Percentiles rank a stretch among this genome's conserved stretches.
Evolutionary conservation across 2,797 vertebrate species (phyloP).

Genomic region (Zonotrichia albicollis): DNA sequence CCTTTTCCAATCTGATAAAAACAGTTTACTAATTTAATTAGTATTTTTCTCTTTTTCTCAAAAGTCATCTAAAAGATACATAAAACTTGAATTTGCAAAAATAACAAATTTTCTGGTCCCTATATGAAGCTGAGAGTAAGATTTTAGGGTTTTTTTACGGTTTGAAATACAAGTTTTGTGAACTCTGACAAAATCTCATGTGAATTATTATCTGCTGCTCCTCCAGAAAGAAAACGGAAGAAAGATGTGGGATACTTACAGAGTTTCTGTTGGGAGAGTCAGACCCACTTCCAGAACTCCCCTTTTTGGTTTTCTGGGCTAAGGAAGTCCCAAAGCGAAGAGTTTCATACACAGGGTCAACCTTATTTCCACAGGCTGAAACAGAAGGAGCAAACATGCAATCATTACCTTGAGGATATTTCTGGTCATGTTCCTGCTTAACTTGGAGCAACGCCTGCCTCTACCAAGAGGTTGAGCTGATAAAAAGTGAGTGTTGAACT

Average conservation of each 20-base stretch:
- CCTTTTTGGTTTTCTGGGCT: constrained; percentile 93
- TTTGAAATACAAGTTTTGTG: neutral
- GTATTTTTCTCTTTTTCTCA: neutral
- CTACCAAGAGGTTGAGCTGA: neutral
- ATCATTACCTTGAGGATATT: neutral
- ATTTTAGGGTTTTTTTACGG: neutral
- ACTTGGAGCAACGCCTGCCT: neutral
- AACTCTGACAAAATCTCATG: neutral
- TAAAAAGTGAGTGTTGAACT: neutral
- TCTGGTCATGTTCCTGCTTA: neutral
- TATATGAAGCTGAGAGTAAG: neutral
- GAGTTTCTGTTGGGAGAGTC: constrained; percentile 92
- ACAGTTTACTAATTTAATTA: neutral
- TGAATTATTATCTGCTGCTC: neutral
- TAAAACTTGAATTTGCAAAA: neutral
- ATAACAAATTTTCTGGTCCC: neutral
- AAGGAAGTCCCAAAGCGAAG: constrained; percentile 96
- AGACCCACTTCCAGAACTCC: constrained; percentile 86
- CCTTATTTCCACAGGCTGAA: constrained; percentile 95
- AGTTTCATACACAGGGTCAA: constrained; percentile 97
- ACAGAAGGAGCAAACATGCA: constrained; percentile 35
- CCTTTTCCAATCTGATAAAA: neutral
- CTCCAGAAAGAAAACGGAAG: neutral
- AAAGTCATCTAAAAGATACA: neutral
- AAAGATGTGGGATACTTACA: constrained; percentile 73